These are phyloP conservation scores for Lymantria dispar DNA, from an alignment of 2,888 invertebrate species.

Conservation along the genomic window DNA sequence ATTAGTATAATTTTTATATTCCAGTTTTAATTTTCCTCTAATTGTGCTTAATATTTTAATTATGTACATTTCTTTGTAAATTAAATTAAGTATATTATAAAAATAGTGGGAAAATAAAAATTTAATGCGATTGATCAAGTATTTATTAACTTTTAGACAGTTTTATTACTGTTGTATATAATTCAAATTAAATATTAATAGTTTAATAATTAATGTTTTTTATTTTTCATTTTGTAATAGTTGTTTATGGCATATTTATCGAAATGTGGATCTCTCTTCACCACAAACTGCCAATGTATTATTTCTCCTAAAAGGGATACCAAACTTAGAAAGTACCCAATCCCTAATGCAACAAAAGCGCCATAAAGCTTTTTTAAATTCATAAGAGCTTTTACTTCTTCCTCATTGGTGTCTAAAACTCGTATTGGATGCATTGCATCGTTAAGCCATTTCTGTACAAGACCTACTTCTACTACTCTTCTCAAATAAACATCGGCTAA, in stretches of 20 bases:
- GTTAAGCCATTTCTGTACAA: conserved; percentile 90
- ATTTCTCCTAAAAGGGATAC: conserved; percentile 83
- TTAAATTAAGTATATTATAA: too few relatives aligned
- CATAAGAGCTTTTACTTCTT: conserved; percentile 88
- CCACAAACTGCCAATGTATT: conserved; percentile 85
- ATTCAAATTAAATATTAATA: conserved; percentile 30
- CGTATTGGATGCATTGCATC: conserved; percentile 85
- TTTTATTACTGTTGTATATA: conserved; percentile 41
- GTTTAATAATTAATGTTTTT: conserved; percentile 42
- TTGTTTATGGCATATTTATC: conserved; percentile 85
- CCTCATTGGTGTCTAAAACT: conserved; percentile 80
- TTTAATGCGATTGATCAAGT: background rate
- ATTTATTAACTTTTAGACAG: background rate
- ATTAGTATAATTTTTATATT: too few relatives aligned
- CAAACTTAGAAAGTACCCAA: conserved; percentile 85
- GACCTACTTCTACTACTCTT: conserved; percentile 87
- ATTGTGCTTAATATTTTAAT: too few relatives aligned
- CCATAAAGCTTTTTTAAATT: conserved; percentile 90
- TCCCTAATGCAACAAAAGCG: conserved; percentile 86
- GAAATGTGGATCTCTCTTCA: conserved; percentile 86
- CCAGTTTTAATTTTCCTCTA: too few relatives aligned
- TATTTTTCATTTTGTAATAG: conserved; percentile 76
- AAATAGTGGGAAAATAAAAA: background rate
- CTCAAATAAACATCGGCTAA: conserved; percentile 85
- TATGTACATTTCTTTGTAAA: too few relatives aligned